Percentiles rank a stretch among this genome's conserved stretches.
Evolutionary conservation across 2,797 vertebrate species (phyloP).

Genomic region (Sebastes itinus): DNA sequence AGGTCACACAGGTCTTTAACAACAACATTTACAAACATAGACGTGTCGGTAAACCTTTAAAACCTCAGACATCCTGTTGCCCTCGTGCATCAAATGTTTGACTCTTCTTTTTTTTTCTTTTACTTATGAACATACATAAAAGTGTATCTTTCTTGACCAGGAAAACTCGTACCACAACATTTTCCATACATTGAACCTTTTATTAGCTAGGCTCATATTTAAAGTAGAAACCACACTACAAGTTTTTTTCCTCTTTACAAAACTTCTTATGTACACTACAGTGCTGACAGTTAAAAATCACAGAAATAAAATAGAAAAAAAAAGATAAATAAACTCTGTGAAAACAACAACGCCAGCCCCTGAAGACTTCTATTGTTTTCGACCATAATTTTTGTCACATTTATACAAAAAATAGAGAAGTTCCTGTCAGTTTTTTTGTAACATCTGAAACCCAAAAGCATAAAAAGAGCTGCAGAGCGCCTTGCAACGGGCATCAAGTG

Average conservation of each 20-base stretch:
- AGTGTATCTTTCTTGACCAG: background rate
- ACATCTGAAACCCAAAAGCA: constrained; percentile 56
- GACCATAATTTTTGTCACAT: constrained; percentile 87
- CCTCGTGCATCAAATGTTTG: background rate
- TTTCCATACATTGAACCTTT: constrained; percentile 87
- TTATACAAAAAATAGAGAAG: constrained; percentile 93
- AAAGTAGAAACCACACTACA: constrained; percentile 99
- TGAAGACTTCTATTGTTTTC: constrained; percentile 80
- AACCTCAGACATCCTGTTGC: background rate
- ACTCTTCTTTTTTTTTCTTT: background rate
- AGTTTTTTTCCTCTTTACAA: constrained; percentile 83
- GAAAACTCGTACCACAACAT: background rate
- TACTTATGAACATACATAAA: background rate
- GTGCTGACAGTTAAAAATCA: constrained; percentile 93
- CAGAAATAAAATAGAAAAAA: constrained; percentile 67
- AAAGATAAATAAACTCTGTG: constrained; percentile 95
- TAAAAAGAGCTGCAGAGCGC: constrained; percentile 87
- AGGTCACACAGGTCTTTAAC: background rate
- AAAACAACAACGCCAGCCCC: constrained; percentile 81
- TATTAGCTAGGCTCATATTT: constrained; percentile 96
- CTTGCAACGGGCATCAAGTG: constrained; percentile 90
- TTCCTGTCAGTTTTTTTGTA: constrained; percentile 85
- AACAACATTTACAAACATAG: background rate
- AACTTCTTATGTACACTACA: constrained; percentile 97
- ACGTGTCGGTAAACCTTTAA: background rate